Base-by-base conservation (phyloP, 2,113 vertebrate genomes). In the Ciconia stormi region DNA sequence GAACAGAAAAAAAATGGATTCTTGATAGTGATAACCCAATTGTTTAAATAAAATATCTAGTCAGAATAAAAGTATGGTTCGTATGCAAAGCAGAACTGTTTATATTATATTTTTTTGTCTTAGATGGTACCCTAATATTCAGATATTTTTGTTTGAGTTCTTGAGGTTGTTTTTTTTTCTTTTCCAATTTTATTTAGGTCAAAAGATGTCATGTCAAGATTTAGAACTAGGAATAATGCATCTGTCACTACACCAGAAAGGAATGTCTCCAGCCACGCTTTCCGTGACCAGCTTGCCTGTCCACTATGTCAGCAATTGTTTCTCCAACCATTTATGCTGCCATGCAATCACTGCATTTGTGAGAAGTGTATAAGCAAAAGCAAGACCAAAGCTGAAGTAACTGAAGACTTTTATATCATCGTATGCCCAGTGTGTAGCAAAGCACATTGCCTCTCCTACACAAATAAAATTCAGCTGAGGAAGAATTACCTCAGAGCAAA, bases 321-420 rank as follows among this genome's bases (percentile, higher is more conserved):
- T 91, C 93, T 97, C 89, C 98, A 98, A 7, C 97, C 97, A 4
- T 95, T 97, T 50, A 98, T 97, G 89, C 82, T 98, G 83, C 98
- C 98, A 4, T 97, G 97, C 69, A 85, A 96, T 61, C 98, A 98
- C 86, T 98, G 98, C 90, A 74, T 98, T 76, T 97, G 97, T 8
- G 96, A 96, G 76, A 94, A 85, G 46, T 97, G 95, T 61, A 66
- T 98, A 69, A 59, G 70, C 53, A 96, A 77, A 34, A 95, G 92
- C 73, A 97, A 97, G 26, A 93, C 90, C 4, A 71, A 61, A 1
- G 97, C 96, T 3, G 97, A 98, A 81, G 85, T 97, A 82, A 97
- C 96, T 0, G 97, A 97, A 89, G 96, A 96, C 32, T 98, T 97
- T 85, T 97, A 94, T 65, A 95, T 98, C 76, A 77, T 98, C 22